Evolutionary conservation across 2,888 invertebrate species (phyloP).

Genomic region (Timema podura): DNA sequence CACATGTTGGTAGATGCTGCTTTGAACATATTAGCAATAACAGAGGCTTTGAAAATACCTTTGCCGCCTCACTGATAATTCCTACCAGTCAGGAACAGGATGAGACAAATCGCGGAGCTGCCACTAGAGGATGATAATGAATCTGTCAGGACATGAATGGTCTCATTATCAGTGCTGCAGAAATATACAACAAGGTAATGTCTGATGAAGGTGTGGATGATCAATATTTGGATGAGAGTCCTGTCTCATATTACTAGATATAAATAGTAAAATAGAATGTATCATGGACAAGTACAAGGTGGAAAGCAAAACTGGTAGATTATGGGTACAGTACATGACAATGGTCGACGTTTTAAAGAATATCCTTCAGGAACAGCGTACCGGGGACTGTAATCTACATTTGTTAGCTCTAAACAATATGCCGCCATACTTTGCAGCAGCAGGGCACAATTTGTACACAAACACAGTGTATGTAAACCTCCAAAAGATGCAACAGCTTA

Average conservation of each 20-base stretch:
- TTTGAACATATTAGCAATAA: background rate
- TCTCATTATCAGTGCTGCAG: background rate
- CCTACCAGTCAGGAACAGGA: background rate
- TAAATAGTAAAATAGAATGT: background rate
- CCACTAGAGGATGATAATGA: background rate
- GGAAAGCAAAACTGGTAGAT: background rate
- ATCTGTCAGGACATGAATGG: background rate
- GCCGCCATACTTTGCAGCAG: background rate
- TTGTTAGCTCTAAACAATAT: slow-evolving; percentile 2
- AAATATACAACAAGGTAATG: background rate
- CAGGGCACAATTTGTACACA: background rate
- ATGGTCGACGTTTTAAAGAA: background rate
- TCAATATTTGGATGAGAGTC: no score
- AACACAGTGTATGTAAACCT: background rate
- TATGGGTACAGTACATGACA: background rate
- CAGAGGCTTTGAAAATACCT: background rate
- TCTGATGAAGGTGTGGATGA: background rate
- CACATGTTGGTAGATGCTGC: slow-evolving; percentile 1
- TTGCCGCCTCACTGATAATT: background rate
- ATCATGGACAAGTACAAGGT: background rate
- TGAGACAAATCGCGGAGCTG: background rate
- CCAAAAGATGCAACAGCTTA: background rate
- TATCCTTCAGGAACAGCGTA: background rate
- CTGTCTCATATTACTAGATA: background rate
- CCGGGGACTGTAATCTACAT: background rate